phyloP scores from a whole-genome alignment of 2,113 vertebrate genomes.

The Neopipo cinnamomea region DNA sequence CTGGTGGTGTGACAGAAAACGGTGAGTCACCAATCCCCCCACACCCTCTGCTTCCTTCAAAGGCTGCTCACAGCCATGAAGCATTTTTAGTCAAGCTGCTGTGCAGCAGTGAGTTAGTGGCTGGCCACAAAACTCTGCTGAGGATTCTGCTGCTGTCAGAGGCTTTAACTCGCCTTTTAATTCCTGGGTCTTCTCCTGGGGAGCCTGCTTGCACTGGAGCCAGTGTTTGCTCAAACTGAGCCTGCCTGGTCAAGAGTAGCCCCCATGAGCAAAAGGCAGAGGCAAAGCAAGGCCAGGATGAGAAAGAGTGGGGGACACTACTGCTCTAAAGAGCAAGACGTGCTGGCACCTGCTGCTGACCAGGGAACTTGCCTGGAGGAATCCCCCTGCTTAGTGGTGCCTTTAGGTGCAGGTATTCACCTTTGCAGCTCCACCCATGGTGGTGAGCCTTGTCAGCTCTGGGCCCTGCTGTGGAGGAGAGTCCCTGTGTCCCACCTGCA shows the following conservation, averaged over 20 bases:
- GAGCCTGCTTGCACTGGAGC: not conserved
- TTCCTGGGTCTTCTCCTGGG: not conserved
- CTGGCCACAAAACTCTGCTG: not conserved
- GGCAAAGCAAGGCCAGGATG: not conserved
- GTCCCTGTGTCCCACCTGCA: not conserved
- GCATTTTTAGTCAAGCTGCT: not conserved
- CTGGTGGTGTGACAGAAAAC: not conserved
- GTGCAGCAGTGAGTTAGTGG: not conserved
- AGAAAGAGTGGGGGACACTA: not conserved
- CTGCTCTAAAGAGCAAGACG: not conserved
- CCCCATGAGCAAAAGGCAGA: not conserved
- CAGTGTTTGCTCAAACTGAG: not conserved
- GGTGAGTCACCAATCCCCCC: not conserved
- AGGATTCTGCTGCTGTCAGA: not conserved
- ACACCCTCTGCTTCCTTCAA: not conserved
- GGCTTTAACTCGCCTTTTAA: not conserved
- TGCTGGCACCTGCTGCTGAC: not conserved
- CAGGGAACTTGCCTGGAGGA: not conserved
- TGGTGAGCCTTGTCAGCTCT: not conserved
- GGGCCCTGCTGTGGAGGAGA: not conserved
- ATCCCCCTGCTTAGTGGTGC: accelerated
- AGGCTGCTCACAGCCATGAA: not conserved
- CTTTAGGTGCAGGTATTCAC: not conserved
- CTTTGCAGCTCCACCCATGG: not conserved
- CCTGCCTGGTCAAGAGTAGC: not conserved